Evolutionary conservation across 2,888 invertebrate genomes (phyloP).

Genomic region (Liposcelis brunnea): DNA sequence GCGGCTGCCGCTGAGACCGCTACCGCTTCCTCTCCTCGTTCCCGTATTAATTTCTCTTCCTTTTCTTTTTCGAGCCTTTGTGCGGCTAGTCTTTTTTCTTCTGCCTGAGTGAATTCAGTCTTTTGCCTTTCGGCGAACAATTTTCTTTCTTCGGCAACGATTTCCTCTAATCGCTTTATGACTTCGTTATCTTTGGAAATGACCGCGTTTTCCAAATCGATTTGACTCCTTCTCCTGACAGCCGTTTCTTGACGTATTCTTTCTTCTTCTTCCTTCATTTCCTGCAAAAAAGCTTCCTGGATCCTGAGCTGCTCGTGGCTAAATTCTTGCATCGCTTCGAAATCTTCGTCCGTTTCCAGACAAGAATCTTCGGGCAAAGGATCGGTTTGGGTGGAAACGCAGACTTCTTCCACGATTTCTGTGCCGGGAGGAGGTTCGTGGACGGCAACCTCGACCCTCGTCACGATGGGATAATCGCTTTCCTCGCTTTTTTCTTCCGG

Average conservation of each 20-base stretch:
- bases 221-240: constrained; percentile 1
- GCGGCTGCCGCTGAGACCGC: background rate
- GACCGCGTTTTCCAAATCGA: constrained; percentile 12
- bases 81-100: constrained; percentile 7
- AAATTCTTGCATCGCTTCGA: constrained; percentile 16
- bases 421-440: background rate
- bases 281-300: constrained; percentile 22
- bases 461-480: constrained; percentile 8
- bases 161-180: background rate
- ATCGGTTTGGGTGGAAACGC: constrained; percentile 71
- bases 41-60: constrained; percentile 15
- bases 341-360: constrained; percentile 34
- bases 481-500: constrained; percentile 12
- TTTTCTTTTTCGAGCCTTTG: constrained; percentile 14
- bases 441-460: background rate
- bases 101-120: constrained; percentile 7
- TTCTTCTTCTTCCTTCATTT: constrained; percentile 13
- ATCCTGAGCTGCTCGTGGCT: constrained; percentile 26
- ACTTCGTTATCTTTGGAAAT: constrained; percentile 9
- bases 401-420: constrained; percentile 35
- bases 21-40: constrained; percentile 5
- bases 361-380: constrained; percentile 62
- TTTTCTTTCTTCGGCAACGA: constrained; percentile 5
- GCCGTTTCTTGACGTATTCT: constrained; percentile 25
- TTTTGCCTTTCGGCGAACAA: constrained; percentile 2